Evolutionary conservation across 2,797 vertebrate species (phyloP), one percentile per base, ranked within the genome.

Genomic region (Parauchenoglanis punctatus): DNA sequence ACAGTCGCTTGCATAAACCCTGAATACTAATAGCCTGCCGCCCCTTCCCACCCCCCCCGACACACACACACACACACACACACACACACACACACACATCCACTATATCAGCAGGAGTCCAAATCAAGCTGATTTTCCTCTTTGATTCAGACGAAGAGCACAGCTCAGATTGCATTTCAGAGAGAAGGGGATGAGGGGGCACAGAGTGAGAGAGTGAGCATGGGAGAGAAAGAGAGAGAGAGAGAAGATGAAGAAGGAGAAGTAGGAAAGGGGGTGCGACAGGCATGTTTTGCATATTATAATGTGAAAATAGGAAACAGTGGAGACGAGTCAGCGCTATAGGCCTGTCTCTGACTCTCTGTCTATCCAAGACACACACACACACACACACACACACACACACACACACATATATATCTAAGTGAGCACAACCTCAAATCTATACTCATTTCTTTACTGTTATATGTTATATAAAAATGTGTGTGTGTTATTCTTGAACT

Each of bases 81-180:
- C 73, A 89, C 85, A 86, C 90, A 89, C 90, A 88, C 87, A 83
- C 18, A 87, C 86, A 75, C 88, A 92, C 91, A 93, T 92, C 91
- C 92, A 88, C 91, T 56, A 52, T 84, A 92, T 93, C 97, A 97
- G 97, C 97, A 76, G 97, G 97, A 97, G 96, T 95, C 96, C 96
- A 96, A 97, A 97, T 97, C 96, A 96, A 96, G 96, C 96, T 94
- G 95, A 97, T 97, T 96, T 96, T 89, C 91, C 91, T 89, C 90
- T 94, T 97, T 97, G 96, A 97, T 97, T 97, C 97, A 95, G 95
- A 95, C 94, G 96, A 96, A 95, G 95, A 95, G 95, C 95, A 95
- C 92, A 91, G 94, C 96, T 93, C 94, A 95, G 97, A 97, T 97
- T 97, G 96, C 95, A 95, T 97, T 98, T 97, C 95, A 95, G 95